Percentiles rank a stretch among this genome's conserved stretches.
phyloP scores from a whole-genome alignment of 2,888 invertebrate species.

The Lacanobia oleracea region DNA sequence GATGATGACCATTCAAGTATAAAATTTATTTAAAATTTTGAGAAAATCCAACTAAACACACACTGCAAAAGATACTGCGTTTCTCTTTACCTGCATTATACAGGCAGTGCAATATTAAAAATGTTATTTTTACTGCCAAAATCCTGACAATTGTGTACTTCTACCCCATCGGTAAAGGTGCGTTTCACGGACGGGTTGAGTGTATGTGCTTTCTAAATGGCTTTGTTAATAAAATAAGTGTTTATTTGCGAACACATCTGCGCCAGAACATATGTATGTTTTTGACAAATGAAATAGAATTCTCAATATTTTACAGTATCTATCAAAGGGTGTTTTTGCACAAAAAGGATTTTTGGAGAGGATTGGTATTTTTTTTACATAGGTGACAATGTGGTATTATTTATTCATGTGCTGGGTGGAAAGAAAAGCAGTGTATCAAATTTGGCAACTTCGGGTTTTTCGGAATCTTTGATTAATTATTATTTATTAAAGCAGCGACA shows the following conservation, averaged over 20 bases:
- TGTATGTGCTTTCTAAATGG: slow-evolving; percentile 63
- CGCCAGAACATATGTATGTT: slow-evolving; percentile 67
- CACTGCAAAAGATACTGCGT: too few relatives aligned
- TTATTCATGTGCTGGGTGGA: not conserved
- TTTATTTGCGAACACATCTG: slow-evolving; percentile 85
- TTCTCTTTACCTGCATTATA: too few relatives aligned
- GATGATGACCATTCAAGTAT: not conserved
- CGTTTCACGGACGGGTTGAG: slow-evolving; percentile 79
- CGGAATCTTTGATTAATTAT: too few relatives aligned
- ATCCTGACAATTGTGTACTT: slow-evolving; percentile 23
- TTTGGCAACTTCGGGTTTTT: not conserved
- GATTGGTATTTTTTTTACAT: slow-evolving; percentile 33
- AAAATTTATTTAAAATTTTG: too few relatives aligned
- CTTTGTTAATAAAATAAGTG: slow-evolving; percentile 75
- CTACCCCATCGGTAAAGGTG: slow-evolving; percentile 81
- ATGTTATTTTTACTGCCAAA: not conserved
- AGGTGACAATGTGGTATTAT: slow-evolving; percentile 34
- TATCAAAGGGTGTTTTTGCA: slow-evolving; percentile 51
- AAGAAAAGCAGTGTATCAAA: not conserved
- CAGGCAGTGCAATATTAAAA: not conserved
- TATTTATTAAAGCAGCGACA: not conserved
- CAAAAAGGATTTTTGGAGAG: slow-evolving; percentile 30
- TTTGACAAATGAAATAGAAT: slow-evolving; percentile 55
- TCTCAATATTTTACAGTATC: slow-evolving; percentile 36
- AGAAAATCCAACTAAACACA: too few relatives aligned